Evolutionary conservation across 2,888 invertebrate species (phyloP).

Genomic region (Rhingia campestris): DNA sequence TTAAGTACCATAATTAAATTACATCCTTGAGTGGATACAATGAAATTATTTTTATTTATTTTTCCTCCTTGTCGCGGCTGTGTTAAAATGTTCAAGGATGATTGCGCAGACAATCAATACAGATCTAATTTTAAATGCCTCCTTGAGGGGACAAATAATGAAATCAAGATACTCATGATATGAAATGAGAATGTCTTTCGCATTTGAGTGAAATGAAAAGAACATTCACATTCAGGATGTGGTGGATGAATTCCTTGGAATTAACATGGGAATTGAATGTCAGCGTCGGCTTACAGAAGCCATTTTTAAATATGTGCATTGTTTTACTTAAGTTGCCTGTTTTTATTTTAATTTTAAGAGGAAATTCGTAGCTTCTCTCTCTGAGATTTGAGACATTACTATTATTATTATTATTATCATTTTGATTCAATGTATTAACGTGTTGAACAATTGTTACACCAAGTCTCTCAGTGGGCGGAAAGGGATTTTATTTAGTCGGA

Average conservation of each 20-base stretch:
- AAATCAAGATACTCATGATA: constrained; percentile 30
- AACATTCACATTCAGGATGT: constrained; percentile 20
- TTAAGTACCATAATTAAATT: constrained; percentile 46
- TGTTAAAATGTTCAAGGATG: constrained; percentile 27
- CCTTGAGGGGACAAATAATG: constrained; percentile 15
- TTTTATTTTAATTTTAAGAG: too few species aligned
- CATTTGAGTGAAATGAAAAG: constrained; percentile 31
- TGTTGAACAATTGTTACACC: too few species aligned
- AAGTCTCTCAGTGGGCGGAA: too few species aligned
- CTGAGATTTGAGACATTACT: too few species aligned
- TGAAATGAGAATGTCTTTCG: constrained; percentile 7
- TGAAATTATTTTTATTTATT: constrained; percentile 20
- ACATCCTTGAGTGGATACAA: constrained; percentile 35
- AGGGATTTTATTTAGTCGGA: too few species aligned
- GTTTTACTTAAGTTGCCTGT: too few species aligned
- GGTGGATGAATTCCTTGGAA: constrained; percentile 19
- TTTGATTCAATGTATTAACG: too few species aligned
- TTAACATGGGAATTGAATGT: constrained; percentile 44
- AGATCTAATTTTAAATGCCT: constrained; percentile 44
- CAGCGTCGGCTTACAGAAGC: neutral
- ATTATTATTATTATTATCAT: too few species aligned
- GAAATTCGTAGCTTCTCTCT: too few species aligned
- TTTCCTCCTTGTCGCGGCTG: neutral
- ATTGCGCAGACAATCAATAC: constrained; percentile 14
- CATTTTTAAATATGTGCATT: too few species aligned